A percentile compares a stretch with the other conserved stretches of the same genome.
Evolutionary conservation across 2,113 vertebrate genomes (phyloP).

Genomic region (Rhombomys opimus): DNA sequence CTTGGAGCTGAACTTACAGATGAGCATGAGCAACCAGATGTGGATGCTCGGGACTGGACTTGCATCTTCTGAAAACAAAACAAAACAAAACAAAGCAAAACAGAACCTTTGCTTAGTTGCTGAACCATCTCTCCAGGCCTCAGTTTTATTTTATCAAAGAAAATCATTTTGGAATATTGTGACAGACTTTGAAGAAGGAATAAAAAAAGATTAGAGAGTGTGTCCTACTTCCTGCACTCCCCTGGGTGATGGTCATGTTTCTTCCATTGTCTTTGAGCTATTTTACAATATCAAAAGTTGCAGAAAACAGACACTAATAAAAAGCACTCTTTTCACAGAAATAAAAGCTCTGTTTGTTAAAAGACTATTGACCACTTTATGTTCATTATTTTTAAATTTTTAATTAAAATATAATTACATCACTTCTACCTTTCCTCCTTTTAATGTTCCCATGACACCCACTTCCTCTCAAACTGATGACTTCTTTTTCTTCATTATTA

Average conservation of each 20-base stretch:
- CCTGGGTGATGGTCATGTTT: background rate
- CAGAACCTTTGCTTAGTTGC: background rate
- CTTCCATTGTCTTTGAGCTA: background rate
- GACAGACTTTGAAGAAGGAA: conserved; percentile 18
- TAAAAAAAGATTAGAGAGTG: background rate
- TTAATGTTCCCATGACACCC: rapidly evolving
- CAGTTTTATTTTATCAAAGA: conserved; percentile 18
- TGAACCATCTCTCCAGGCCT: background rate
- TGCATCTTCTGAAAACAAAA: no score
- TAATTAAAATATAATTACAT: background rate
- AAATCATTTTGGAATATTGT: background rate
- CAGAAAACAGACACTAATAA: background rate
- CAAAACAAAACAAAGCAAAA: no score
- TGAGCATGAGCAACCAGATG: background rate
- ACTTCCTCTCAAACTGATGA: background rate
- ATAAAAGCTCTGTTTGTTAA: background rate
- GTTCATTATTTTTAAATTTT: background rate
- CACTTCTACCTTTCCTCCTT: background rate
- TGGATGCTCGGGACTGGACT: background rate
- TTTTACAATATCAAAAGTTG: conserved; percentile 6
- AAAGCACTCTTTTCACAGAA: background rate
- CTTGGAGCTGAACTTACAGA: background rate
- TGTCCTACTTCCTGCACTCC: background rate
- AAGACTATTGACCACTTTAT: background rate
- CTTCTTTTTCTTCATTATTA: background rate